Evolutionary conservation across 1,140 invertebrate species (phyloP), one percentile per base, ranked within the genome.

Genomic region (Microplitis demolitor): DNA sequence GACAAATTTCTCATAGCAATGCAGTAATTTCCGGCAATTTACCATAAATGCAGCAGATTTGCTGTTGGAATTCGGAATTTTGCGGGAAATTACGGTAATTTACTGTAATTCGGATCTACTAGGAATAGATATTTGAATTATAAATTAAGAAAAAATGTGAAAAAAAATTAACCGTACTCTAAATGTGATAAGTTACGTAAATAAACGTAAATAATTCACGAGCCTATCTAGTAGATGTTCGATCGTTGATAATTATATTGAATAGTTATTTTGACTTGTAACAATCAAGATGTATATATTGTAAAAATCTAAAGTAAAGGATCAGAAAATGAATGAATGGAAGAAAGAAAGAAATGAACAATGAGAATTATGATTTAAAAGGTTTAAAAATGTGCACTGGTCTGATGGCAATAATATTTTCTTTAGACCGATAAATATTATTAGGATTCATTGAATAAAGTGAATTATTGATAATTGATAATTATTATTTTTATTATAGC

Each of bases 401-500:
- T 24, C 24, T 24, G 24, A 45, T 45, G 39, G 39, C 39, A 45
- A 45, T 45, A 45, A 45, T 45, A 45, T 45, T 45, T 45, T 45
- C 11, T 11, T 45, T 45, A 11, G 39, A 11, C 11, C 8, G 39
- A 45, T 45, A 9, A 45, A 24, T 56, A 16, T 24, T 24, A 56
- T 24, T 56, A 56, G n/a, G n/a, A 56, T 24, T 56, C n/a, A 24
- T 56, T 24, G n/a, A 14, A 56, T 24, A 6, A 61, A 33, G 60
- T 35, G 35, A 63, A 45, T 37, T 37, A 31, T 33, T 3, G 31
- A 60, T 60, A 60, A 31, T 33, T 3, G 31, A 60, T 60, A 60
- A 35, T 63, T 63, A 35, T 35, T 8, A 63, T 63, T 63, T 63
- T 63, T 35, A 39, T 63, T 63, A 4, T 63, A 45, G 61, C 35